These are phyloP conservation scores for Corbicula japonica DNA, from an alignment of 2,888 invertebrate genomes.

Conservation along the genomic window DNA sequence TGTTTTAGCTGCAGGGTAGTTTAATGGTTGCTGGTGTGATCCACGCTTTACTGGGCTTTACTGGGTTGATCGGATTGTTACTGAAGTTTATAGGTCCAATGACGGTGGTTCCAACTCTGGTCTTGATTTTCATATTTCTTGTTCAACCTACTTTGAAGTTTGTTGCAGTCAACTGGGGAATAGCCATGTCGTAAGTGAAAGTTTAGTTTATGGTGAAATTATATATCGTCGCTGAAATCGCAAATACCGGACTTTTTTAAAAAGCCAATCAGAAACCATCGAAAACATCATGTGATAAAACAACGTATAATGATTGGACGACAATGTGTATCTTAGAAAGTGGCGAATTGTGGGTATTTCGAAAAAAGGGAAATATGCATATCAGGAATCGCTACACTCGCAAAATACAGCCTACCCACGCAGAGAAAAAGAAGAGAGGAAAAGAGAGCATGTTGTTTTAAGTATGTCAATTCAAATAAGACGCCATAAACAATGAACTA, in stretches of 20 bases:
- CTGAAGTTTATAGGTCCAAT: constrained; percentile 79
- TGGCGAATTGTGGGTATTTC: too few species aligned
- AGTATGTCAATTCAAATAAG: too few species aligned
- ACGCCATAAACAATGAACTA: too few species aligned
- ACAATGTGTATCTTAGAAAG: not conserved
- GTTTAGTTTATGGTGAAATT: not conserved
- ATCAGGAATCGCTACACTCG: too few species aligned
- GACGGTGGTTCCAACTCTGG: constrained; percentile 75
- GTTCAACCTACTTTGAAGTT: constrained; percentile 72
- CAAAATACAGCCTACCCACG: too few species aligned
- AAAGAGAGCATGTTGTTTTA: too few species aligned
- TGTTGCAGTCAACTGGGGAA: constrained; percentile 77
- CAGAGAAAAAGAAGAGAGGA: too few species aligned
- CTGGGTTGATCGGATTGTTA: constrained; percentile 75
- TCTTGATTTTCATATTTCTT: constrained; percentile 73
- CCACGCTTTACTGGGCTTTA: constrained; percentile 74
- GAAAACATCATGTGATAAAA: not conserved
- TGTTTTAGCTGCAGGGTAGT: constrained; percentile 74
- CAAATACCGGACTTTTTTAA: not conserved
- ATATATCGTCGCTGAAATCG: too few species aligned
- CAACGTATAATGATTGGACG: not conserved
- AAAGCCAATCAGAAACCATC: not conserved
- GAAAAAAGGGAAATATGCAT: too few species aligned
- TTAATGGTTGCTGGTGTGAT: constrained; percentile 74
- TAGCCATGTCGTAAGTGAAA: constrained; percentile 88